phyloP scores from a whole-genome alignment of 2,888 invertebrate species.

The Argyra leucocephala region DNA sequence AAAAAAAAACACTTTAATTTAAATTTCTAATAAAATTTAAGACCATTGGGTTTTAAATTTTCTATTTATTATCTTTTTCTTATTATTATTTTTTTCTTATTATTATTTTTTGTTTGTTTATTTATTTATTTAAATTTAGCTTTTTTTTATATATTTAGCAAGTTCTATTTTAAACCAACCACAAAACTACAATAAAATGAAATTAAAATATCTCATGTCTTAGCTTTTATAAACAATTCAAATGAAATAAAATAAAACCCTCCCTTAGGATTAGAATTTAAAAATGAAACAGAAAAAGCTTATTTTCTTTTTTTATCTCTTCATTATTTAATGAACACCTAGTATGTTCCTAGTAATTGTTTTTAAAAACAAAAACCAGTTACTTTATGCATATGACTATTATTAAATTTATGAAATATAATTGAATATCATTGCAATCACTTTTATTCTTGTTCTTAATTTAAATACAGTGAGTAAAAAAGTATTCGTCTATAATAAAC shows the following conservation, averaged over 20 bases:
- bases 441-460: too few species aligned
- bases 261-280: neutral
- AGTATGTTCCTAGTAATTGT: conserved; percentile 22
- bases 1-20: too few species aligned
- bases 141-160: too few species aligned
- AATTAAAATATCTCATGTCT: conserved; percentile 23
- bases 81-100: neutral
- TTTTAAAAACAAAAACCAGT: conserved; percentile 13
- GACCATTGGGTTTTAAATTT: too few species aligned
- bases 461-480: too few species aligned
- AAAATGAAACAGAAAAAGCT: neutral
- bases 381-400: neutral
- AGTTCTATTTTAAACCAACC: conserved; percentile 10
- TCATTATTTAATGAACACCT: conserved; percentile 19
- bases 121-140: too few species aligned
- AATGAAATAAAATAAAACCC: neutral
- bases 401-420: too few species aligned
- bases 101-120: neutral
- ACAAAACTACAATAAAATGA: conserved; percentile 27
- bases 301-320: conserved; percentile 15
- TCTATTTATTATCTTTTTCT: neutral
- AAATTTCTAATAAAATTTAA: too few species aligned
- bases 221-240: conserved; percentile 23
- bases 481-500: too few species aligned
- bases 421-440: too few species aligned